Conservation (phyloP, 2,888 invertebrate species). For the Platerodrilus igneus region DNA sequence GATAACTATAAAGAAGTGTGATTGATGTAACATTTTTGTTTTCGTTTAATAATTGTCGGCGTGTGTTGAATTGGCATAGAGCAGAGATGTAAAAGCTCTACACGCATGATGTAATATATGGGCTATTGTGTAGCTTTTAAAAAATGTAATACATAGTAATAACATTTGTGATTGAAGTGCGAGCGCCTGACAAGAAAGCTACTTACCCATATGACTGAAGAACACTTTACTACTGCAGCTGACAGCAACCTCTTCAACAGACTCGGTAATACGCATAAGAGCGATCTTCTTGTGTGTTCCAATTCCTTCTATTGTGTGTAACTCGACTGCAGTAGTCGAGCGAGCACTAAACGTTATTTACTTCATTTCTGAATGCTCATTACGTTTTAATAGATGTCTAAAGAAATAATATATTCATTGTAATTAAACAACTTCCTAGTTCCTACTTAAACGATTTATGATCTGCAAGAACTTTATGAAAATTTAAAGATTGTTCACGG, state of each 20-base stretch:
- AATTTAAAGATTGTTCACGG: conserved; percentile 7
- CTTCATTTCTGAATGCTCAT: not conserved
- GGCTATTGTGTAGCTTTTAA: conserved; percentile 43
- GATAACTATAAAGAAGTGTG: too few relatives aligned
- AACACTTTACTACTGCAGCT: conserved; percentile 39
- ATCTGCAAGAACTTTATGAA: conserved; percentile 3
- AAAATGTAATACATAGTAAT: conserved; percentile 44
- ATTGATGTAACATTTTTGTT: too few relatives aligned
- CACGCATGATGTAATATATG: conserved; percentile 42
- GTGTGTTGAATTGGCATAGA: too few relatives aligned
- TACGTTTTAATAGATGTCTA: not conserved
- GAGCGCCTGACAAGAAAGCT: conserved; percentile 41
- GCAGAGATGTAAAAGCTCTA: too few relatives aligned
- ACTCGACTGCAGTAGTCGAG: too few relatives aligned
- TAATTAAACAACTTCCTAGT: not conserved
- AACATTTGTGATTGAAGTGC: conserved; percentile 45
- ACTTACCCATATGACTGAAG: conserved; percentile 41
- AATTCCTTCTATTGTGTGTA: conserved; percentile 13
- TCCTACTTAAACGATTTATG: not conserved
- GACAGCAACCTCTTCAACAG: conserved; percentile 32
- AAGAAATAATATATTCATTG: too few relatives aligned
- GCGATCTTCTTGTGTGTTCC: conserved; percentile 23
- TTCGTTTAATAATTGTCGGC: too few relatives aligned
- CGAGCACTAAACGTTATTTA: conserved; percentile 5
- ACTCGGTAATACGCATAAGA: conserved; percentile 15